Base-by-base conservation (phyloP, 2,113 vertebrate genomes). In the Mus spicilegus region DNA sequence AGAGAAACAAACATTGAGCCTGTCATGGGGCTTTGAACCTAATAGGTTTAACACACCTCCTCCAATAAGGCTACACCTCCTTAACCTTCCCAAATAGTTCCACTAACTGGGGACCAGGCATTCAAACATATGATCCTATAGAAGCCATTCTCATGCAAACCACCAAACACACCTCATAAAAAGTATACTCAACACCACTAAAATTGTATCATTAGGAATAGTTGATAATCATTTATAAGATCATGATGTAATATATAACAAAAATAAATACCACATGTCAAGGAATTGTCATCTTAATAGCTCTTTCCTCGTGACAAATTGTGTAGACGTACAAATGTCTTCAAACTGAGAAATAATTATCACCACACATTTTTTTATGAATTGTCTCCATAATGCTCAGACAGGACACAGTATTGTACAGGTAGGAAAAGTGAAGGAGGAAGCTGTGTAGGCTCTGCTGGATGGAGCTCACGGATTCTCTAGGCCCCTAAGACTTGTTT, bases 291-390 rank as follows among this genome's bases (percentile, higher is more conserved):
- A 49, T 49, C 96, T 93, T 81, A 80, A 72, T 86, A n/a, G 17
- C 28, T 22, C 42, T 82, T 33, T 63, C 61, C 46, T 84, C 46
- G 36, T 54, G 70, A 73, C 8, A 73, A 82, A 70, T 51, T 75
- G 20, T 24, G 4, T 93, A 73, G n/a, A 73, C 9, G 19, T 73
- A 77, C 87, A 88, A 22, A 75, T 39, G 7, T 70, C 58, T 93
- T 93, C 70, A 92, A 93, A 90, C 46, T 77, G n/a, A 90, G 72
- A 92, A 72, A 77, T 81, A 86, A 69, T 72, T 80, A 3, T 70
- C 75, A 87, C 73, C 69, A 85, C 39, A 92, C 49, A 87, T 92
- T 51, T 16, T 80, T 16, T 36, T 39, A 19, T 20, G 20, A 42
- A 51, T 54, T 42, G 30, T 39, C 22, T 81, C 26, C n/a, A 24